These are phyloP conservation scores for Muricea muricata DNA, from an alignment of 92 coral and sea anemone genomes.

Conservation along the genomic window DNA sequence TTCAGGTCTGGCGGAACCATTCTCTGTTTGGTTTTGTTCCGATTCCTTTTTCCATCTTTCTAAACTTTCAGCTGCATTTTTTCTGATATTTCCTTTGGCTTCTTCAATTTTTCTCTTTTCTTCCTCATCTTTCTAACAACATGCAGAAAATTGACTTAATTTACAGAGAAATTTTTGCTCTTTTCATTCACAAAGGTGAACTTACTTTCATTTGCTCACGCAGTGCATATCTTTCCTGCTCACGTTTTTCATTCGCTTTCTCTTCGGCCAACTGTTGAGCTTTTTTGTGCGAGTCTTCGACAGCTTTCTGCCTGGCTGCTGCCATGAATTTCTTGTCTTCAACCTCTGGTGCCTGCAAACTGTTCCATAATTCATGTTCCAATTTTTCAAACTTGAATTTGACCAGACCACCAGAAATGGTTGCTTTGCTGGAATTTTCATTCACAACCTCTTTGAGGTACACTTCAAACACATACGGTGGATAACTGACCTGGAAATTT, in stretches of 20 bases:
- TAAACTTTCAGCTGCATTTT: conserved; percentile 78
- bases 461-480: conserved; percentile 95
- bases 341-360: conserved; percentile 72
- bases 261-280: conserved; percentile 68
- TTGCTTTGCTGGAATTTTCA: conserved; percentile 81
- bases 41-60: conserved; percentile 78
- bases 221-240: conserved; percentile 85
- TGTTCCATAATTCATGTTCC: conserved; percentile 77
- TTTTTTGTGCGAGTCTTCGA: conserved; percentile 78
- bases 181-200: too few relatives aligned
- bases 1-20: conserved; percentile 8
- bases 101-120: conserved; percentile 82
- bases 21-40: background rate
- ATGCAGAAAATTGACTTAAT: too few relatives aligned
- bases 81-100: conserved; percentile 82
- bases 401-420: conserved; percentile 80
- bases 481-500: conserved; percentile 88
- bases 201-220: conserved; percentile 89
- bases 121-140: conserved; percentile 94
- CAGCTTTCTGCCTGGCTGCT: conserved; percentile 81
- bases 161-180: too few relatives aligned
- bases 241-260: conserved; percentile 79
- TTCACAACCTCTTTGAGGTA: conserved; percentile 81
- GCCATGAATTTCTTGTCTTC: conserved; percentile 86
- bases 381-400: conserved; percentile 78